phyloP scores from a whole-genome alignment of 2,113 vertebrate genomes.

The Oenanthe melanoleuca region DNA sequence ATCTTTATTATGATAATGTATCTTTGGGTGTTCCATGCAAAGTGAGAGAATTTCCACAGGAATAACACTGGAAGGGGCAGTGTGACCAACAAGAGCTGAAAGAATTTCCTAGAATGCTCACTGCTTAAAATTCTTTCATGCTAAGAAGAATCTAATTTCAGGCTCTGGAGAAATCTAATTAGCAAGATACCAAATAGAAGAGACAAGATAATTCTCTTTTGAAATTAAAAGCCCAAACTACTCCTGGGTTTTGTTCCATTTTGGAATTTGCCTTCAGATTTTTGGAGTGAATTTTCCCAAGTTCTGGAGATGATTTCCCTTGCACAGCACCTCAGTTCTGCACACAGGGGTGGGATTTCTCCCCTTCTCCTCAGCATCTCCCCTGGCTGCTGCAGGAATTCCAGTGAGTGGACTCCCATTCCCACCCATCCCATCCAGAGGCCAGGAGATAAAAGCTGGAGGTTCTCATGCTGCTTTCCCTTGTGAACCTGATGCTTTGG shows the following conservation, averaged over 20 bases:
- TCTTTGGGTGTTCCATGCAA: neutral
- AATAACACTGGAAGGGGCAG: neutral
- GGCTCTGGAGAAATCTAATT: neutral
- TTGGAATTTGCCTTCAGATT: neutral
- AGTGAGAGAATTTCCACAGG: neutral
- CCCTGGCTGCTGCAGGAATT: neutral
- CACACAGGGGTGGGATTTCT: neutral
- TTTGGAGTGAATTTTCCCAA: neutral
- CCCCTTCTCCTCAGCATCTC: neutral
- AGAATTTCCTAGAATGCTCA: neutral
- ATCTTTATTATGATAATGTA: neutral
- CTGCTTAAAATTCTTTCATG: neutral
- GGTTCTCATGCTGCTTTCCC: neutral
- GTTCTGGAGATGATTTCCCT: neutral
- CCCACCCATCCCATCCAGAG: neutral
- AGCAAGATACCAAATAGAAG: neutral
- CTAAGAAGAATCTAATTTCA: neutral
- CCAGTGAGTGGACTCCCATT: neutral
- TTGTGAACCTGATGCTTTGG: neutral
- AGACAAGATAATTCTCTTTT: neutral
- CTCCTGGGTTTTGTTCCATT: neutral
- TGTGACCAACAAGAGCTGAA: neutral
- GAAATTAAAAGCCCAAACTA: neutral
- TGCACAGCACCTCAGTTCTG: neutral
- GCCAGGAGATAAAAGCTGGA: neutral